Evolutionary conservation across 2,888 invertebrate genomes (phyloP), one percentile per base, ranked within the genome.

Genomic region (Lamproptera curius): DNA sequence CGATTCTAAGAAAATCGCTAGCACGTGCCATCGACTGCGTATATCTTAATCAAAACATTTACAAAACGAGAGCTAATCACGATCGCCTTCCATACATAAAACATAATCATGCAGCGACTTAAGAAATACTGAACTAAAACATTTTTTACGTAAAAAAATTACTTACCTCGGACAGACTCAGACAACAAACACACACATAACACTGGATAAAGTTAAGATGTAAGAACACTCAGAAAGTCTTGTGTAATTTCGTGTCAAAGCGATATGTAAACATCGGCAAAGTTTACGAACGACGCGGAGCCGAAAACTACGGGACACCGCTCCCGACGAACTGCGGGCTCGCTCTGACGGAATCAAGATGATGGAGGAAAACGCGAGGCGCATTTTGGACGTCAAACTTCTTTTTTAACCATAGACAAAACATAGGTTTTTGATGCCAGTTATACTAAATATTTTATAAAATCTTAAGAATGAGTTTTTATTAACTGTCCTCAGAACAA

Each of bases 271-370:
- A 39, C 43, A 40, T 39, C 43, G 43, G 15, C 36, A 38, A 70
- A 72, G 71, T 72, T 70, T 52, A 59, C 53, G 52, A 39, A 28
- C 4, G 20, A 20, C 51, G 52, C 39, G 51, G 51, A 49, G 56
- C 51, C 58, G 61, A 26, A 53, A 42, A 42, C 42, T 42, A 60
- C 55, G 63, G 62, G 63, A 69, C 76, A 72, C 71, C 71, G 67
- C 61, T 69, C 74, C 70, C 71, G 64, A 34, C 67, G 69, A 65
- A 58, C 59, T 65, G 59, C 74, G 67, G 67, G 65, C 66, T 63
- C 52, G 71, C 67, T 20, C 20, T 20, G 20, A 6, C 20, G 3
- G 65, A 77, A 49, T 46, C 36, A 57, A 61, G 57, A 50, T 42
- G 46, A 48, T 46, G 46, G 38, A 44, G 39, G 51, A 42, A 48